Conservation (phyloP, 30 jellyfish, hydroid and myxozoan species). For the Nemopilema nomurai region DNA sequence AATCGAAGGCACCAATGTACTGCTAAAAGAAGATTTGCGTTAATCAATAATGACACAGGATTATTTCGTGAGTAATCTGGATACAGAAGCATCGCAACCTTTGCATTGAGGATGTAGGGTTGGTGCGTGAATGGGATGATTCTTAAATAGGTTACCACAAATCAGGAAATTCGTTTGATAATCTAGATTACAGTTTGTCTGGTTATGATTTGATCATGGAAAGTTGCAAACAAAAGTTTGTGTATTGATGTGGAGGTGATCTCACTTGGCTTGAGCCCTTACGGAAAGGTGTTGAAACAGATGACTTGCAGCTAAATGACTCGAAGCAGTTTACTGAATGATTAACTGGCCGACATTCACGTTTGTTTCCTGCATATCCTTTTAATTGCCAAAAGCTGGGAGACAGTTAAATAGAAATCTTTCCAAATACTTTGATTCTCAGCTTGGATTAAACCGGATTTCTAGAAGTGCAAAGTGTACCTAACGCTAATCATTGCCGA, state of each 20-base stretch:
- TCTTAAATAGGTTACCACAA: conserved; percentile 44
- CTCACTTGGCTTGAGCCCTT: background rate
- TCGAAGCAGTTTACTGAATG: background rate
- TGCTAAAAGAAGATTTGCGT: conserved; percentile 17
- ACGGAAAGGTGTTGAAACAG: conserved; percentile 45
- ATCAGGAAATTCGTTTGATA: conserved; percentile 63
- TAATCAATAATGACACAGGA: conserved; percentile 48
- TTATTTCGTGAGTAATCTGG: conserved; percentile 55
- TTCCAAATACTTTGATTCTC: background rate
- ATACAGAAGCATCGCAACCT: conserved; percentile 61
- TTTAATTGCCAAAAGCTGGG: background rate
- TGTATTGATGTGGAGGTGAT: conserved; percentile 3
- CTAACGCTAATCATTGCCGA: background rate
- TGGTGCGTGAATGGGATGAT: conserved; percentile 54
- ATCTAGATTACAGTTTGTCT: conserved; percentile 55
- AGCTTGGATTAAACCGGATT: background rate
- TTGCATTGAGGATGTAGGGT: conserved; percentile 65
- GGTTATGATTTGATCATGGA: conserved; percentile 37
- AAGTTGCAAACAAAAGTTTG: conserved; percentile 42
- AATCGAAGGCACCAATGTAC: background rate
- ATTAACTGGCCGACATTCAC: background rate
- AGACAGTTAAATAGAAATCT: background rate
- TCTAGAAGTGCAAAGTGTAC: background rate
- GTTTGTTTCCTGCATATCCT: background rate
- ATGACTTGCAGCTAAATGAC: background rate